These are phyloP conservation scores for Phragmatobia fuliginosa DNA, from an alignment of 2,888 invertebrate genomes.

Conservation along the genomic window DNA sequence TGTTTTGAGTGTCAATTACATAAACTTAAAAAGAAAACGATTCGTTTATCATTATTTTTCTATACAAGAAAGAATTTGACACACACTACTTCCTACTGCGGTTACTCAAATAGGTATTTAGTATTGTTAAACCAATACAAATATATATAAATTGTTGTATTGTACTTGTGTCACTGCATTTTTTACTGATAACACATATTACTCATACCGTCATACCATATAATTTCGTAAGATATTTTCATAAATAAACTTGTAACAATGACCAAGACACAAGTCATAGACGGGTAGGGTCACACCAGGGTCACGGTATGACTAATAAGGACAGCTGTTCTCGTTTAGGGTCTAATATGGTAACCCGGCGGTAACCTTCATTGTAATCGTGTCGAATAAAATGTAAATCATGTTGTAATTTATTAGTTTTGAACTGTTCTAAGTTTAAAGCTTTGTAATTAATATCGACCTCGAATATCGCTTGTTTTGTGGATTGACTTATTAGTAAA, in stretches of 20 bases:
- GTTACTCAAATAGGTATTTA: not conserved
- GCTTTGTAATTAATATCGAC: slow-evolving; percentile 5
- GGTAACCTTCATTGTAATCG: slow-evolving; percentile 38
- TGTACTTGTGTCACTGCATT: not conserved
- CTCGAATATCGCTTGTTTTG: not conserved
- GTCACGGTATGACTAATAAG: slow-evolving; percentile 46
- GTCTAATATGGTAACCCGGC: slow-evolving; percentile 49
- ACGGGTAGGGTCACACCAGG: slow-evolving; percentile 44
- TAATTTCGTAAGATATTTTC: slow-evolving; percentile 4
- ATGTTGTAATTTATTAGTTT: slow-evolving; percentile 13
- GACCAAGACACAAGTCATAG: slow-evolving; percentile 31
- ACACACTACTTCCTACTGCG: not conserved
- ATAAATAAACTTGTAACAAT: slow-evolving; percentile 18
- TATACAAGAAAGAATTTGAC: not conserved
- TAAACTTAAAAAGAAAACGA: no score
- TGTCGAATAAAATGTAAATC: slow-evolving; percentile 36
- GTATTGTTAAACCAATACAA: not conserved
- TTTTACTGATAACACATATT: not conserved
- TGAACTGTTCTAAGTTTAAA: slow-evolving; percentile 7
- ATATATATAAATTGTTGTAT: not conserved
- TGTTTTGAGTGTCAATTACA: no score
- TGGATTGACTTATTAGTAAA: not conserved
- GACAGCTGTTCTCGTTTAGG: slow-evolving; percentile 50
- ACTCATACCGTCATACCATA: not conserved
- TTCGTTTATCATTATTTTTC: no score